Base-by-base conservation (phyloP, 2,888 invertebrate species). In the Cheilosia impressa region DNA sequence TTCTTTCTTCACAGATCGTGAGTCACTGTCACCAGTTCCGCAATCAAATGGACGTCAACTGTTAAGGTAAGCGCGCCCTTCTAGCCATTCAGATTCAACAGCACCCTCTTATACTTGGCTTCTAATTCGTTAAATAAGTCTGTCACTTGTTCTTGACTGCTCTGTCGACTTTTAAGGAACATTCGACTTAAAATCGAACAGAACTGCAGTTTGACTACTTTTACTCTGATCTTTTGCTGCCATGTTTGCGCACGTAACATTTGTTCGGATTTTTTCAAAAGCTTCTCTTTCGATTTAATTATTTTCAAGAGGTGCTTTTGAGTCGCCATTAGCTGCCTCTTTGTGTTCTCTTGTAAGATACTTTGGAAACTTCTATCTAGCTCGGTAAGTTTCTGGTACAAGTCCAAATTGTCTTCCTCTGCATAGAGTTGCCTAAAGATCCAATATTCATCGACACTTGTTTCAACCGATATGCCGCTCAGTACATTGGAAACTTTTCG, bases 181-280 rank as follows among this genome's bases (percentile, higher is more conserved):
- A 89, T 78, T 63, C 89, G 87, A 7, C 89, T 87, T 53, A 91
- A 31, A 15, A 89, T 63, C 2, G 88, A 87, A 60, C 90, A 87
- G 71, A 89, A 89, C 0, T 89, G 87, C 50, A 89, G 87, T 47
- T 89, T 89, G 9, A 76, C 82, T 1, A 89, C 72, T 13, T 88
- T 88, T 2, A 90, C 68, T 65, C 89, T 87, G 52, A 89, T 63
- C 5, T 88, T 73, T 22, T 90, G 89, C 0, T 88, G 87, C 19
- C 72, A 78, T 4, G 87, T 77, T 55, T 89, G 89, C 55, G 87
- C 57, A 4, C 69, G 72, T 2, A 90, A 34, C 13, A 88, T 82
- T 1, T 85, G 76, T 22, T 89, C 87, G 45, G 88, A 90, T 4
- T 88, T 88, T 15, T 81, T 75, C 0, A 87, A 87, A 1, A 89